Evolutionary conservation across 2,113 vertebrate species (phyloP), one percentile per base, ranked within the genome.

Genomic region (Callipepla californica): DNA sequence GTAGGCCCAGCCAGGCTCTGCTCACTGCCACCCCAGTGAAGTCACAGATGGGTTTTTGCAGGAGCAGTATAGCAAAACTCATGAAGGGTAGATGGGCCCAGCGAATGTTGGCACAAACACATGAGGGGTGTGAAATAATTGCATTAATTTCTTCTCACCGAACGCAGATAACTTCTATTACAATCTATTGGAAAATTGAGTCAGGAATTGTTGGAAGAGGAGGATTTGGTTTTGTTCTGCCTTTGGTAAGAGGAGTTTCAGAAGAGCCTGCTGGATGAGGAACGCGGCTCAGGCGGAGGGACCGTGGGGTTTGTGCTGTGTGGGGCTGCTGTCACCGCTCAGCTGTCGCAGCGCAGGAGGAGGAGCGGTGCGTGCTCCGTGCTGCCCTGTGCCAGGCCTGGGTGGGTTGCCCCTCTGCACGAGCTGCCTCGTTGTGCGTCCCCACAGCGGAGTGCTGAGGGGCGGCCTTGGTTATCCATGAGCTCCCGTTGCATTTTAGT

Each of bases 301-400:
- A 1, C 2, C 2, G 1, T 1, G 21, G 16, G 5, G n/a, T 2
- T 0, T 20, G 19, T 6, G 12, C 14, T 13, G 36, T 36, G 36
- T 11, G 36, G 63, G 36, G 51, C 2, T 1, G 1, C 13, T 1
- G 1, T 5, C 19, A 0, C 40, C 22, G 47, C 47, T 48, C 47
- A 48, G 47, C 14, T 47, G 36, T 36, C 36, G 36, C 36, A 36
- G 36, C 36, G 40, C 40, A 40, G 40, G 40, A 40, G 40, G 44
- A 44, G 44, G 44, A 17, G 44, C 44, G 11, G 44, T 17, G 51
- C 16, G 51, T 17, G 53, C 53, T 57, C 53, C 18, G 30, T 14
- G 53, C 53, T 55, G 53, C 53, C 17, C 1, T 17, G 53, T 30
- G 51, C 8, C 45, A 16, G 26, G 28, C 17, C 53, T 19, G 4